Conservation (phyloP, 2,797 vertebrate species). For the Cyprinodon diabolis region DNA sequence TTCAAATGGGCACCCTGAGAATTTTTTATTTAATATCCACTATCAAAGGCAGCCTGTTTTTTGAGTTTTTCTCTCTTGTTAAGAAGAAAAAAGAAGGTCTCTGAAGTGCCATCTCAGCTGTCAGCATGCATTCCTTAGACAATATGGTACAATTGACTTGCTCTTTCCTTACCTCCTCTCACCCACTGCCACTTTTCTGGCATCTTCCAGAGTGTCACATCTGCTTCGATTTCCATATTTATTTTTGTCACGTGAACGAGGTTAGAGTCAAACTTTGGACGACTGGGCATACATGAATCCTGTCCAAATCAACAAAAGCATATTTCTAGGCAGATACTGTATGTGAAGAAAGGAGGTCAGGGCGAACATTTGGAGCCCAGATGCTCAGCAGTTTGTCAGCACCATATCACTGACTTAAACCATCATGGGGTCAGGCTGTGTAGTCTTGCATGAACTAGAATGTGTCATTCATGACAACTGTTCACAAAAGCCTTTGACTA, state of each 20-base stretch:
- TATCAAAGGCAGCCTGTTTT: conserved; percentile 77
- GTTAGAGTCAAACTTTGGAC: conserved; percentile 55
- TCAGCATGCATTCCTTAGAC: conserved; percentile 64
- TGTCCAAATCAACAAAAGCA: conserved; percentile 76
- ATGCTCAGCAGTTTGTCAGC: conserved; percentile 78
- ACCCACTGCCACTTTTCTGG: conserved; percentile 66
- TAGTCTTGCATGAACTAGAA: conserved; percentile 58
- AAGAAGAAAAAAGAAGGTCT: conserved; percentile 58
- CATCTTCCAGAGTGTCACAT: conserved; percentile 55
- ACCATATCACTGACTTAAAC: conserved; percentile 66
- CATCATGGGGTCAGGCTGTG: conserved; percentile 65
- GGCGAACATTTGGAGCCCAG: conserved; percentile 84
- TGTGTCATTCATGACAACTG: conserved; percentile 69
- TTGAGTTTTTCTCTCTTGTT: conserved; percentile 77
- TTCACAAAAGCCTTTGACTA: conserved; percentile 64
- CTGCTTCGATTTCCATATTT: conserved; percentile 78
- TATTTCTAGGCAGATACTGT: conserved; percentile 67
- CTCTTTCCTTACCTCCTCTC: conserved; percentile 44
- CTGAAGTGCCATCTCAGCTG: conserved; percentile 64
- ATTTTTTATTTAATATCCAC: conserved; percentile 75
- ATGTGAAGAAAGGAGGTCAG: conserved; percentile 64
- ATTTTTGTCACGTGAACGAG: conserved; percentile 80
- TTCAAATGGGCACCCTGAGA: conserved; percentile 85
- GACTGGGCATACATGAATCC: conserved; percentile 65
- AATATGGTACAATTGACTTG: conserved; percentile 62